A percentile compares a stretch with the other conserved stretches of the same genome.
phyloP scores from a whole-genome alignment of 23 tunicate genomes.

The Aplidium turbinatum region DNA sequence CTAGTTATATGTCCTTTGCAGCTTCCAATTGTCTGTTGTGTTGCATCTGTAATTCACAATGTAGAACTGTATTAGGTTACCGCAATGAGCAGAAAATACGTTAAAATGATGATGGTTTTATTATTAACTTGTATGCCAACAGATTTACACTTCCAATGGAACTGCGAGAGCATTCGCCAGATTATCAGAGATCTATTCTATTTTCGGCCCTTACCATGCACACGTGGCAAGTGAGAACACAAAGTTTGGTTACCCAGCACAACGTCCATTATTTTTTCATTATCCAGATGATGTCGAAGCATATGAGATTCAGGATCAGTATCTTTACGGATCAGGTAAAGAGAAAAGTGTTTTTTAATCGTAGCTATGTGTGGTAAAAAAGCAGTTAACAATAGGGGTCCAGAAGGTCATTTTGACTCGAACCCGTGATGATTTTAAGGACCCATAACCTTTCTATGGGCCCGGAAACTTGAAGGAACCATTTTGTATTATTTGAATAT shows the following conservation, averaged over 20 bases:
- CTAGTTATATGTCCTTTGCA: too few relatives aligned
- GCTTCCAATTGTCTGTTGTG: too few relatives aligned
- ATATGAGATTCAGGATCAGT: slow-evolving; percentile 71
- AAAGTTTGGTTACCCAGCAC: slow-evolving; percentile 68
- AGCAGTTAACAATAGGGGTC: neutral
- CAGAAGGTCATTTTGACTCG: neutral
- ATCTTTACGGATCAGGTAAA: slow-evolving; percentile 87
- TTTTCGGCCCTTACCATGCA: slow-evolving; percentile 68
- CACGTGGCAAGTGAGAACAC: slow-evolving; percentile 40
- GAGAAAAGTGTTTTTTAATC: neutral
- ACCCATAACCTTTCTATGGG: neutral
- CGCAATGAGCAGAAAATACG: too few relatives aligned
- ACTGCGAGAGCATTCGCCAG: slow-evolving; percentile 61
- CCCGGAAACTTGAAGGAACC: neutral
- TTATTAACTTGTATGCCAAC: too few relatives aligned
- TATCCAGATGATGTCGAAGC: slow-evolving; percentile 65
- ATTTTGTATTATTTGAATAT: too few relatives aligned
- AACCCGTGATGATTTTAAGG: neutral
- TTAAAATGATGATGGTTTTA: too few relatives aligned
- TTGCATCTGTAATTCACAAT: too few relatives aligned
- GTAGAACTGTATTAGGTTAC: too few relatives aligned
- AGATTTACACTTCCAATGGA: slow-evolving; percentile 72
- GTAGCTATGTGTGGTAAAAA: neutral
- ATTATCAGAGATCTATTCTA: slow-evolving; percentile 36
- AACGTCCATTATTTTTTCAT: slow-evolving; percentile 82